phyloP scores from a whole-genome alignment of 92 coral and sea anemone species.

The Siderastrea siderea region DNA sequence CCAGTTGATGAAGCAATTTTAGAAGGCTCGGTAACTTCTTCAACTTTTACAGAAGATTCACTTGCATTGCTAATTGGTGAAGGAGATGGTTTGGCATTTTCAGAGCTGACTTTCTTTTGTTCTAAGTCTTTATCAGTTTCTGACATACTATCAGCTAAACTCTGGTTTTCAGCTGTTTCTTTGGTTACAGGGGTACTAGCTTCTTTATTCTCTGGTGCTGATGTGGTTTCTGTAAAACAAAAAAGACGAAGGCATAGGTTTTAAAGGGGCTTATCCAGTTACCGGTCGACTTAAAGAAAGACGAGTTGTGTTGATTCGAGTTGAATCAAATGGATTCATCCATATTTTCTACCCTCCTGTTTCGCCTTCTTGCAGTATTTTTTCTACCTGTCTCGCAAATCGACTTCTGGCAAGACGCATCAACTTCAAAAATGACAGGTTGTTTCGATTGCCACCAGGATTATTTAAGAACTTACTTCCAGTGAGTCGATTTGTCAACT shows the following conservation, averaged over 20 bases:
- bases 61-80: background rate
- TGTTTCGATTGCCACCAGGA: too few species aligned
- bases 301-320: too few species aligned
- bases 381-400: too few species aligned
- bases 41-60: background rate
- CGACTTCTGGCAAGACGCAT: too few species aligned
- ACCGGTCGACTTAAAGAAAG: background rate
- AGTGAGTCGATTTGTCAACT: too few species aligned
- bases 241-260: background rate
- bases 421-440: too few species aligned
- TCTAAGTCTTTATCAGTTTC: constrained; percentile 26
- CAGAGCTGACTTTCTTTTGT: constrained; percentile 2
- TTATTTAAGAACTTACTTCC: too few species aligned
- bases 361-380: too few species aligned
- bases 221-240: constrained; percentile 1
- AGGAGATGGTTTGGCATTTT: background rate
- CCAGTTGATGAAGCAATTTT: background rate
- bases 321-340: too few species aligned
- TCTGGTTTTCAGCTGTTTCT: background rate
- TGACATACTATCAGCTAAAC: background rate
- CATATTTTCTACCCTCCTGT: too few species aligned
- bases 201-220: background rate
- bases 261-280: background rate
- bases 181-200: background rate
- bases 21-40: constrained; percentile 1